Percentiles rank a stretch among this genome's conserved stretches.
phyloP scores from a whole-genome alignment of 2,113 vertebrate species.

The Myotis davidii region DNA sequence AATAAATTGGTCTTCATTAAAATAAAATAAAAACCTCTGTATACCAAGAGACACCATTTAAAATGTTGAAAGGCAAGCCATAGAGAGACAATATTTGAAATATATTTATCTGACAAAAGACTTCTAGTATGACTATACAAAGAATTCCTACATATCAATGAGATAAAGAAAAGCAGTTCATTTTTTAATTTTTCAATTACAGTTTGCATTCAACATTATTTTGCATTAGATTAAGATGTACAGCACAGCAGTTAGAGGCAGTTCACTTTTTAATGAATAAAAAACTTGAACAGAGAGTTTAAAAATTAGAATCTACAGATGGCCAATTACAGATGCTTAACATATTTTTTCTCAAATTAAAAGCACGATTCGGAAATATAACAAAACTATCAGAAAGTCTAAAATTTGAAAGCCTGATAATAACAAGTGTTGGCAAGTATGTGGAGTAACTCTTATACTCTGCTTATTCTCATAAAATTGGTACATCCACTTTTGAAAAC shows the following conservation, averaged over 20 bases:
- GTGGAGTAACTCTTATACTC: background rate
- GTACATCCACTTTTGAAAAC: background rate
- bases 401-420: background rate
- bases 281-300: background rate
- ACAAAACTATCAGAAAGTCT: background rate
- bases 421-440: background rate
- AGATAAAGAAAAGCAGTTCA: background rate
- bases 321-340: conserved; percentile 1
- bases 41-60: background rate
- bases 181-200: background rate
- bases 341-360: conserved; percentile 3
- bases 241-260: background rate
- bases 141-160: background rate
- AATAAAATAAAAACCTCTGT: background rate
- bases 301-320: background rate
- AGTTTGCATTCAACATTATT: background rate
- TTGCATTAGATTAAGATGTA: background rate
- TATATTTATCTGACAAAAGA: background rate
- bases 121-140: background rate
- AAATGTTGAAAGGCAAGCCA: background rate
- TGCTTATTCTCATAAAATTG: background rate
- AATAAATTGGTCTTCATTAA: background rate
- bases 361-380: background rate
- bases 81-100: conserved; percentile 1
- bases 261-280: background rate